These are phyloP conservation scores for Coremacera marginata DNA, from an alignment of 2,888 invertebrate species.

Conservation along the genomic window DNA sequence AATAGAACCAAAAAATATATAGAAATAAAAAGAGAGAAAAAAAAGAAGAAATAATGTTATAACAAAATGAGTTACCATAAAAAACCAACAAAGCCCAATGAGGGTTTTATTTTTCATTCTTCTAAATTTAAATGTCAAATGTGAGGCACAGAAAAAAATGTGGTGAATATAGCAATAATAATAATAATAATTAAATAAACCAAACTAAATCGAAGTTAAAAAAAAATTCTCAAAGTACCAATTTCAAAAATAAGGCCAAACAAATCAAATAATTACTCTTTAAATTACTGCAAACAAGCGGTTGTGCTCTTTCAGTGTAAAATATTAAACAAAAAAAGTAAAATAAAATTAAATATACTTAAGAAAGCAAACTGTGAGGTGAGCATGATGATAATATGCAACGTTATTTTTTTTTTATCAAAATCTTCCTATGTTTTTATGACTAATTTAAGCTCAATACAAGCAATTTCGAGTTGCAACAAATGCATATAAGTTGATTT, in stretches of 20 bases:
- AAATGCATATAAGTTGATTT: too few species aligned
- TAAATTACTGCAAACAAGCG: background rate
- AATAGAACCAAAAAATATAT: conserved; percentile 15
- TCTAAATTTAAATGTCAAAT: conserved; percentile 44
- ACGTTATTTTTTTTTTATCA: too few species aligned
- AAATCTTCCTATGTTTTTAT: too few species aligned
- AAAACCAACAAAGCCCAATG: conserved; percentile 28
- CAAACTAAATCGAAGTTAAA: conserved; percentile 23
- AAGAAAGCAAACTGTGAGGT: background rate
- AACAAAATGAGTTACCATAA: conserved; percentile 52
- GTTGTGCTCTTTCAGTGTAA: background rate
- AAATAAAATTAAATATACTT: background rate
- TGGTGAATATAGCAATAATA: conserved; percentile 14
- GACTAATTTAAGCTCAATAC: too few species aligned
- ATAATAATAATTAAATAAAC: conserved; percentile 13
- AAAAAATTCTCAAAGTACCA: conserved; percentile 11
- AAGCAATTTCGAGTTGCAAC: too few species aligned
- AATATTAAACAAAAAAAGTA: background rate
- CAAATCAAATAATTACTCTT: conserved; percentile 35
- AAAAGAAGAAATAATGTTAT: conserved; percentile 60
- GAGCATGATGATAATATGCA: background rate
- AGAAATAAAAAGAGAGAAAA: conserved; percentile 60
- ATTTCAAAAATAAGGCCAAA: conserved; percentile 41
- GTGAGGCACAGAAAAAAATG: conserved; percentile 43
- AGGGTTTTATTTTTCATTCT: conserved; percentile 11